These are phyloP conservation scores for Falcunculus frontatus DNA, from an alignment of 2,113 vertebrate species.

Conservation along the genomic window DNA sequence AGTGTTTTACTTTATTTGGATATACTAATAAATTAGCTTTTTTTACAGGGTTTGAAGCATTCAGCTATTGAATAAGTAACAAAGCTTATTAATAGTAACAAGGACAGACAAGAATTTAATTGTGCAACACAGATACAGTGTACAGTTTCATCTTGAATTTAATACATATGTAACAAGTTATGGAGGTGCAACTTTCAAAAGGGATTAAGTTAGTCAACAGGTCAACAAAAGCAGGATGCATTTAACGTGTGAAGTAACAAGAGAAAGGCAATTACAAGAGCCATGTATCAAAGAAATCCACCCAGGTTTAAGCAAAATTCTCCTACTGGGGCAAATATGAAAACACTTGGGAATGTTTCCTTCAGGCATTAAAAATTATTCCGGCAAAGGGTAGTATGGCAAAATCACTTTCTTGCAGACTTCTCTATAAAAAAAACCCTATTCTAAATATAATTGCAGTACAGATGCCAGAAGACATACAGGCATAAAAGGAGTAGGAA, in stretches of 20 bases:
- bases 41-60: background rate
- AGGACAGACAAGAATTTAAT: background rate
- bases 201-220: background rate
- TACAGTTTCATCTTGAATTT: background rate
- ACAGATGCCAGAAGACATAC: background rate
- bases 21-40: background rate
- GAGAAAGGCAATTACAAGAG: background rate
- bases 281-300: background rate
- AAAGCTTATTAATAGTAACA: background rate
- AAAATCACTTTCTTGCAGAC: background rate
- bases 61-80: background rate
- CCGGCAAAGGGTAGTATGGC: background rate
- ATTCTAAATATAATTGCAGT: background rate
- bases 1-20: background rate
- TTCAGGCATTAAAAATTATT: background rate
- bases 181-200: background rate
- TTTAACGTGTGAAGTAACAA: background rate
- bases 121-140: background rate
- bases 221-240: background rate
- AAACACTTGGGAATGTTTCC: background rate
- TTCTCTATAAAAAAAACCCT: background rate
- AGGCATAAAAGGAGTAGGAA: background rate
- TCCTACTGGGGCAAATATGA: background rate
- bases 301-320: background rate
- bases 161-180: background rate